phyloP scores from a whole-genome alignment of 2,797 vertebrate genomes.

The Odontamblyopus lacepedii region DNA sequence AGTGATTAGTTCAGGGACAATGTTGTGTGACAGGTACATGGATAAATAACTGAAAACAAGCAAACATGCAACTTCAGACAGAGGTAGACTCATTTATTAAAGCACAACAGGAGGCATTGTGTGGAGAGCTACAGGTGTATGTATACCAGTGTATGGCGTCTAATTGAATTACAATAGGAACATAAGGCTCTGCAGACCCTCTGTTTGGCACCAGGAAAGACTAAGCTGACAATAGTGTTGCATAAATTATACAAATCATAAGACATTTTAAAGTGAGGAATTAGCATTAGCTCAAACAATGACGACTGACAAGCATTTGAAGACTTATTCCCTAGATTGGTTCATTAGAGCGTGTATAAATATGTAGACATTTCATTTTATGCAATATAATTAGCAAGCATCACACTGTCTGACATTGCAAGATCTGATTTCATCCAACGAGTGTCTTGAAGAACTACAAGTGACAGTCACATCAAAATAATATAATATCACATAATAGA shows the following conservation, averaged over 20 bases:
- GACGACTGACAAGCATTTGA: background rate
- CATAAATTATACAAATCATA: background rate
- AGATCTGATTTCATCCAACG: too few species aligned
- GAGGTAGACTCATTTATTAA: constrained; percentile 25
- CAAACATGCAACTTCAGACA: constrained; percentile 12
- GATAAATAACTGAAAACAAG: constrained; percentile 31
- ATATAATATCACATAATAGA: background rate
- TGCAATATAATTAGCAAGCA: background rate
- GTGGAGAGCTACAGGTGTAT: background rate
- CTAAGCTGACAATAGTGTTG: background rate
- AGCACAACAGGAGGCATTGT: background rate
- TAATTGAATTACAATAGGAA: background rate
- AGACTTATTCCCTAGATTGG: background rate
- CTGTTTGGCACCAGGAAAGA: background rate
- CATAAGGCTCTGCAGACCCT: background rate
- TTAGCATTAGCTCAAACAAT: background rate
- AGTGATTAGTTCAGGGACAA: constrained; percentile 43
- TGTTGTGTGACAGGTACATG: constrained; percentile 39
- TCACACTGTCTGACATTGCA: background rate
- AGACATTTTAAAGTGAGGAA: background rate
- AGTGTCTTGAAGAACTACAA: background rate
- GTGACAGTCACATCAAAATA: background rate
- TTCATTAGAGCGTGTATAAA: background rate
- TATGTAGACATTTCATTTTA: background rate
- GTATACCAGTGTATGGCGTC: background rate